Evolutionary conservation across 2,113 vertebrate genomes (phyloP).

Genomic region (Oenanthe oenanthe): DNA sequence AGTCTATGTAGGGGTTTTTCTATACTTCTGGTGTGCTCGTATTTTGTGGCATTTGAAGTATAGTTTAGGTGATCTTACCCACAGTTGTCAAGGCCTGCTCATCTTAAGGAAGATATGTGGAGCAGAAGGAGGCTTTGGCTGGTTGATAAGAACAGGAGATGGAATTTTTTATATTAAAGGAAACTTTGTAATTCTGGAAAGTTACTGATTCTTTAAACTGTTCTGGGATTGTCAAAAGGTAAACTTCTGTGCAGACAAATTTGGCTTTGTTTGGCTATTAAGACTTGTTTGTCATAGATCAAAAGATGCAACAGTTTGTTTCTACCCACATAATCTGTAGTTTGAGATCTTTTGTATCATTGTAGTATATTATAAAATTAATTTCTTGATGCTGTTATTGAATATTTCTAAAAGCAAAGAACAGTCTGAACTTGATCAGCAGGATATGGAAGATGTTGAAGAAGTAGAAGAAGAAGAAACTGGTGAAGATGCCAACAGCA

Average conservation of each 20-base stretch:
- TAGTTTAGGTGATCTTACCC: neutral
- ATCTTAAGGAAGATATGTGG: neutral
- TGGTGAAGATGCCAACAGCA: conserved; percentile 92
- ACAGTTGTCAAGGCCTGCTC: neutral
- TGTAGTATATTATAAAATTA: neutral
- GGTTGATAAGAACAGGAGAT: neutral
- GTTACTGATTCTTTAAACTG: neutral
- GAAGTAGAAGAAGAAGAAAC: conserved; percentile 96
- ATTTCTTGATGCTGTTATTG: neutral
- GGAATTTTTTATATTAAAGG: neutral
- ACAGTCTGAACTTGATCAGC: conserved; percentile 93
- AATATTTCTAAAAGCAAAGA: conserved; percentile 86
- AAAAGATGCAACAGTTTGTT: neutral
- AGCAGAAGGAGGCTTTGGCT: neutral
- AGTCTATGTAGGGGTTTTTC: neutral
- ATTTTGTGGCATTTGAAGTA: neutral
- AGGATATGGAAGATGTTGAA: conserved; percentile 99
- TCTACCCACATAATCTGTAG: neutral
- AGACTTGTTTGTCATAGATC: neutral
- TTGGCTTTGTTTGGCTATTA: neutral
- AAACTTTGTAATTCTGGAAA: neutral
- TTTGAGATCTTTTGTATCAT: neutral
- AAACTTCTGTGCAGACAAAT: neutral
- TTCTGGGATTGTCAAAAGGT: neutral
- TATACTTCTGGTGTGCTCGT: fast-evolving